These are phyloP conservation scores for Pseudomugil gertrudae DNA, from an alignment of 2,797 vertebrate species.

Conservation along the genomic window DNA sequence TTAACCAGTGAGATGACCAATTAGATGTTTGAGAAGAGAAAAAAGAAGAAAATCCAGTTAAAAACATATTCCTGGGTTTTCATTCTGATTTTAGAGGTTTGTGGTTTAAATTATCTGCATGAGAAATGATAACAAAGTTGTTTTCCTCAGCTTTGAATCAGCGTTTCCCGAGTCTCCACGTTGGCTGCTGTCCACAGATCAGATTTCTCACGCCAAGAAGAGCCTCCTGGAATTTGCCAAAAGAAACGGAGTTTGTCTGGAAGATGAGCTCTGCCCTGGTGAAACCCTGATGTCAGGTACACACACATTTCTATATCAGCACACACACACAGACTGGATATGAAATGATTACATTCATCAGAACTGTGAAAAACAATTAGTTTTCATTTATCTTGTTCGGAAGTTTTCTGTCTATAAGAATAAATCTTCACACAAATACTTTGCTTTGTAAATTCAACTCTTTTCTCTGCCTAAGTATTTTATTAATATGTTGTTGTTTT, in stretches of 20 bases:
- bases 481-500: no score
- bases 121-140: conserved; percentile 16
- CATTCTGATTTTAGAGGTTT: not conserved
- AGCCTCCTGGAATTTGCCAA: conserved; percentile 80
- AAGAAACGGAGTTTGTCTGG: conserved; percentile 68
- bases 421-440: no score
- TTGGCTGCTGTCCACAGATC: conserved; percentile 90
- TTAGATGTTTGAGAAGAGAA: not conserved
- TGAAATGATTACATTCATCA: no score
- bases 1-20: not conserved
- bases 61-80: not conserved
- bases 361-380: no score
- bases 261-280: conserved; percentile 70
- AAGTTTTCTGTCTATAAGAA: no score
- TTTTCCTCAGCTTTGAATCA: conserved; percentile 80
- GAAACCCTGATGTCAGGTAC: conserved; percentile 80
- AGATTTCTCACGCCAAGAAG: conserved; percentile 80
- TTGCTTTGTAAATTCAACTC: no score
- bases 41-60: no score
- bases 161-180: conserved; percentile 89
- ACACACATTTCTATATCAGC: conserved; percentile 1
- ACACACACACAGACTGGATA: not conserved
- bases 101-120: not conserved
- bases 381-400: no score
- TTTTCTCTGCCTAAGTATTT: no score